Percentiles rank a stretch among this genome's conserved stretches.
Evolutionary conservation across 2,888 invertebrate genomes (phyloP).

Genomic region (Drosophila planitibia): DNA sequence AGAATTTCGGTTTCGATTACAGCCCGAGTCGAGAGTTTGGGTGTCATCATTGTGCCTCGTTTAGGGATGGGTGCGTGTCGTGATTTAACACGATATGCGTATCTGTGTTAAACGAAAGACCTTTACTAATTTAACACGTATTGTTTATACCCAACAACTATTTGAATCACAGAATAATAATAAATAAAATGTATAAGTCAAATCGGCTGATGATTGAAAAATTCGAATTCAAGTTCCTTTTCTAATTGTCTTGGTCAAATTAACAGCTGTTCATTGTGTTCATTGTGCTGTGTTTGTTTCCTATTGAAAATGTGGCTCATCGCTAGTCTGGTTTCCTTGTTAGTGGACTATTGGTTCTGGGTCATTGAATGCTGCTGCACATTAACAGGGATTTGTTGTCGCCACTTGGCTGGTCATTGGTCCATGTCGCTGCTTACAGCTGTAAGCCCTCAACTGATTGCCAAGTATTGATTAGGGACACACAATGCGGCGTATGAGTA

Average conservation of each 20-base stretch:
- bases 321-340: conserved; percentile 14
- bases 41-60: conserved; percentile 12
- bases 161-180: not conserved
- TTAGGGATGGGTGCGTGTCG: not conserved
- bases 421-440: conserved; percentile 64
- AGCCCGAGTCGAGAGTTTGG: conserved; percentile 13
- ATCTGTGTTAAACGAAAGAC: not conserved
- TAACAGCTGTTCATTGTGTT: not conserved
- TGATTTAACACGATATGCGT: not conserved
- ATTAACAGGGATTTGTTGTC: conserved; percentile 68
- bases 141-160: not conserved
- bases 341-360: conserved; percentile 15
- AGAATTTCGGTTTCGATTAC: conserved; percentile 59
- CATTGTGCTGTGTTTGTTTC: not conserved
- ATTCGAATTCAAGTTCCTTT: not conserved
- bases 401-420: conserved; percentile 52
- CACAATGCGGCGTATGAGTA: conserved; percentile 42
- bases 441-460: conserved; percentile 68
- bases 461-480: conserved; percentile 64
- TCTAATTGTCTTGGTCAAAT: not conserved
- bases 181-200: not conserved
- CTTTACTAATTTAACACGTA: not conserved
- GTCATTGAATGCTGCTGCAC: conserved; percentile 60
- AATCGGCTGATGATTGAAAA: not conserved
- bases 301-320: not conserved